Evolutionary conservation across 64 coral and sea anemone genomes (phyloP).

Genomic region (Porites australiensis): DNA sequence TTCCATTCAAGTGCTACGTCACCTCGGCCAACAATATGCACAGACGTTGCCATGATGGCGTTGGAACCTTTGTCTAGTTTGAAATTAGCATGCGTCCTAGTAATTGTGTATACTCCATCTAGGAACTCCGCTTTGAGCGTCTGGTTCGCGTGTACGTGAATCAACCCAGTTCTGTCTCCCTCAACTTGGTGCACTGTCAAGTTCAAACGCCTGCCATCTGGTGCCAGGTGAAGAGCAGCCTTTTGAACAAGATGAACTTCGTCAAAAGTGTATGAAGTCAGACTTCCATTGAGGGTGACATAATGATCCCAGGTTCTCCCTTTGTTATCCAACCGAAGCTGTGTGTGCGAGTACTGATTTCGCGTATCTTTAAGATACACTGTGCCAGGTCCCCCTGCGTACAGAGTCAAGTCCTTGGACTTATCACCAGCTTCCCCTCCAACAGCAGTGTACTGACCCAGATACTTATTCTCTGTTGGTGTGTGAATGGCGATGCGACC

Average conservation of each 20-base stretch:
- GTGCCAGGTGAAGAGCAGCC: constrained; percentile 81
- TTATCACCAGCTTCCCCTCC: constrained; percentile 72
- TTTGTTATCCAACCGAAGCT: constrained; percentile 89
- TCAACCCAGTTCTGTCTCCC: constrained; percentile 89
- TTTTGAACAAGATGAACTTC: constrained; percentile 79
- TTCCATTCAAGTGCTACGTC: constrained; percentile 91
- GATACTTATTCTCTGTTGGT: constrained; percentile 63
- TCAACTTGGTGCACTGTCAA: constrained; percentile 85
- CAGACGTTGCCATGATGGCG: constrained; percentile 89
- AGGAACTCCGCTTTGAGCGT: constrained; percentile 84
- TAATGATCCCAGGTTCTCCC: constrained; percentile 88
- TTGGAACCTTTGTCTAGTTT: constrained; percentile 80
- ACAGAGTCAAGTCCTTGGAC: constrained; percentile 52
- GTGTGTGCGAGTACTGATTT: constrained; percentile 68
- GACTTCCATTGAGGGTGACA: constrained; percentile 78
- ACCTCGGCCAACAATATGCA: constrained; percentile 92
- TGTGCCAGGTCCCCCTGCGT: constrained; percentile 88
- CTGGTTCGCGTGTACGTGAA: constrained; percentile 93
- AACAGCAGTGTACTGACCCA: constrained; percentile 74
- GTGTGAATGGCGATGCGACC: constrained; percentile 83
- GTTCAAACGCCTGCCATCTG: constrained; percentile 56
- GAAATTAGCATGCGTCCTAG: constrained; percentile 89
- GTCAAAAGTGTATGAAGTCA: constrained; percentile 83
- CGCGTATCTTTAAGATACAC: constrained; percentile 84
- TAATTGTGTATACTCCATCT: constrained; percentile 90